phyloP scores from a whole-genome alignment of 2,888 invertebrate genomes.

The Lycaena phlaeas region DNA sequence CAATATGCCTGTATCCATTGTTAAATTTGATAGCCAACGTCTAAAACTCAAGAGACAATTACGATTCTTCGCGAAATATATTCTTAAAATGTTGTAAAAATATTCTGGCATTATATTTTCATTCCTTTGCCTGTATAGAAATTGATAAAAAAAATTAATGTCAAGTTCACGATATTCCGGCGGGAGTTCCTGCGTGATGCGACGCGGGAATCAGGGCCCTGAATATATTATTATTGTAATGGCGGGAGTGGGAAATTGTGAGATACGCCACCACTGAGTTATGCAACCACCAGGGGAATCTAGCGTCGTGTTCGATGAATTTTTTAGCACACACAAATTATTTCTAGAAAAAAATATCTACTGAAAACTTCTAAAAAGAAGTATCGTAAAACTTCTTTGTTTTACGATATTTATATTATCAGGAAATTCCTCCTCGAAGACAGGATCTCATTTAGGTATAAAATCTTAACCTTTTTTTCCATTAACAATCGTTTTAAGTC shows the following conservation, averaged over 20 bases:
- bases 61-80: no score
- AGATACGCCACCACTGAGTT: conserved; percentile 38
- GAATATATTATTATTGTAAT: conserved; percentile 71
- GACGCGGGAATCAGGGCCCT: conserved; percentile 47
- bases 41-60: no score
- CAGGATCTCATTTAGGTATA: no score
- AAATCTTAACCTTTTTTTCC: no score
- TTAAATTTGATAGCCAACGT: no score
- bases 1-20: no score
- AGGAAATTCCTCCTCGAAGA: no score
- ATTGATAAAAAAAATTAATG: neutral
- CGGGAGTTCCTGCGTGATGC: conserved; percentile 10
- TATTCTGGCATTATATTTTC: no score
- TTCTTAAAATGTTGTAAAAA: no score
- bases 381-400: no score
- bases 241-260: conserved; percentile 58
- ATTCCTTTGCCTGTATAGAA: neutral
- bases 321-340: conserved; percentile 30
- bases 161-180: conserved; percentile 2
- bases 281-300: conserved; percentile 39
- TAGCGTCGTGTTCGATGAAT: conserved; percentile 35
- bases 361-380: neutral
- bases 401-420: no score
- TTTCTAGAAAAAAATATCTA: neutral
- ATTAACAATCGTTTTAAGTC: no score